Conservation (phyloP, 2,113 vertebrate species). For the Tonatia bakeri region DNA sequence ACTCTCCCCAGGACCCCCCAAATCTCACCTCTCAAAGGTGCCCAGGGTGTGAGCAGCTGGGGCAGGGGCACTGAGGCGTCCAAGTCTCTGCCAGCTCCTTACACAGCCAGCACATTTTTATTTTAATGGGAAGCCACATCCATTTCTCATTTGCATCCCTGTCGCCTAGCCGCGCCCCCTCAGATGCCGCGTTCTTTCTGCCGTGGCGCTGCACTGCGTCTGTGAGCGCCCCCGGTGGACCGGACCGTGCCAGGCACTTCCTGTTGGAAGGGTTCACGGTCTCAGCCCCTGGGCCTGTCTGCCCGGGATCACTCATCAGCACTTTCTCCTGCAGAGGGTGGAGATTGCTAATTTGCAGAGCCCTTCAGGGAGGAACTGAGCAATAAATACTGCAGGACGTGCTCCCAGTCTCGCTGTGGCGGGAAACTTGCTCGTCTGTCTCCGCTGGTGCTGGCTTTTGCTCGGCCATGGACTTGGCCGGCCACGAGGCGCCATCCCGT, state of each 20-base stretch:
- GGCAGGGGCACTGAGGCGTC: neutral
- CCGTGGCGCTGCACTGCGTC: neutral
- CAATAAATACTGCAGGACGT: neutral
- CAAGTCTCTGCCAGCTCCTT: neutral
- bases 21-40: neutral
- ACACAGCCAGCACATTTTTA: neutral
- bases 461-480: neutral
- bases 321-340: neutral
- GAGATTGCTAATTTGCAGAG: neutral
- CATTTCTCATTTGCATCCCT: neutral
- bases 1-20: too few species aligned
- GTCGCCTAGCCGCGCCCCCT: neutral
- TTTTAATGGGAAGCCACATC: neutral
- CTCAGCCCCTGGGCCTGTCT: neutral
- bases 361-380: neutral
- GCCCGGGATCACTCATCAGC: neutral
- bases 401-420: neutral
- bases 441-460: neutral
- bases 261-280: neutral
- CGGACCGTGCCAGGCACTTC: neutral
- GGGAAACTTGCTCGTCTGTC: too few species aligned
- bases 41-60: neutral
- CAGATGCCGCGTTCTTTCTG: neutral
- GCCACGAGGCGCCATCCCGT: too few species aligned
- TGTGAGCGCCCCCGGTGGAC: neutral